Base-by-base conservation (phyloP, 1,140 invertebrate genomes). In the Drosophila triauraria region DNA sequence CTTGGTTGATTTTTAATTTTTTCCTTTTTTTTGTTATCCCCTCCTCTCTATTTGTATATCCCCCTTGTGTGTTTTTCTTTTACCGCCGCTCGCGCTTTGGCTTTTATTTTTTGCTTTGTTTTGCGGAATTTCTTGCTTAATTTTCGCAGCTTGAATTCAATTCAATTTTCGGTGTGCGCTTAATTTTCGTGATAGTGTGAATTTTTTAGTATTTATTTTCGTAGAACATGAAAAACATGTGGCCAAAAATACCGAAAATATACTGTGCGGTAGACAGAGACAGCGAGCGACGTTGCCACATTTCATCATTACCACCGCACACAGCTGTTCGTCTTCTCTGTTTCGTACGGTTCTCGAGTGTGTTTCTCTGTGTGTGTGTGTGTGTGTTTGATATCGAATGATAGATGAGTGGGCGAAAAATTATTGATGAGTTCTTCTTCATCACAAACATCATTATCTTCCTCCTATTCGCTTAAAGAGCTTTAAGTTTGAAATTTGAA, bases 91-190 rank as follows among this genome's bases (percentile, higher is more conserved):
- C 43, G 43, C 57, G 9, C 42, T 54, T 15, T 53, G 47, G 27
- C 44, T 77, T 77, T 59, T 75, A 75, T 76, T 76, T 76, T 76
- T 75, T 57, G 43, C 38, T 75, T 56, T 43, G 17, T 20, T 65
- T 57, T 74, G 60, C 64, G 84, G 85, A 87, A 87, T 90, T 90
- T 82, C 64, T 78, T 88, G 78, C 82, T 88, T 82, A 79, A 85
- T 84, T 90, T 90, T 88, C 48, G 64, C 53, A 69, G 77, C 84
- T 88, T 88, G 77, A 87, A 90, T 90, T 75, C 62, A 81, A 80
- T 90, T 82, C 65, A 86, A 87, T 80, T 84, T 75, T 53, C 12
- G 32, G 46, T 51, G 15, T 40, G 60, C 74, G 77, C 78, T 69
- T 62, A 84, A 80, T 84, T 80, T 87, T 83, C 65, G 59, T 15